Base-by-base conservation (phyloP, 2,797 vertebrate genomes). In the Lepus townsendii region DNA sequence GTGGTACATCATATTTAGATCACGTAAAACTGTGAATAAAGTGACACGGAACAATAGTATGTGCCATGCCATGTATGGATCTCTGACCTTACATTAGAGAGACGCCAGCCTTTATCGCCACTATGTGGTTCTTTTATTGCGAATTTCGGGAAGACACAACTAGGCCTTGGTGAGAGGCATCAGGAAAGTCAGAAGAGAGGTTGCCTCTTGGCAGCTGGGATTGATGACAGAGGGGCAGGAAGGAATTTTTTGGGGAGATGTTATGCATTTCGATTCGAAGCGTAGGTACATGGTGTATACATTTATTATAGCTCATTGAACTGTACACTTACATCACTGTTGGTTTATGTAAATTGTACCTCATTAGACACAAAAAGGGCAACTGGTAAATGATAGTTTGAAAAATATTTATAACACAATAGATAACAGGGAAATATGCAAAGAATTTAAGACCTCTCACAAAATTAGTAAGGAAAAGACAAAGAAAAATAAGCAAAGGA, bases 251-350 rank as follows among this genome's bases (percentile, higher is more conserved):
- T 47, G 63, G 73, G 47, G 47, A 80, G 92, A 69, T 42, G 24
- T 85, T 75, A 19, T 4, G 11, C 65, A 14, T 52, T 84, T 94
- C 72, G 63, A 60, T 27, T 75, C 16, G 32, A 54, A 77, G 3
- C 0, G 19, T 35, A 30, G 35, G 57, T 47, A 66, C 4, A 14
- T 38, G 38, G 32, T 90, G 2, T 80, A 3, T 32, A 42, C 73
- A 57, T 84, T 80, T 93, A 42, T 85, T n/a, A 42, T 30, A 89
- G 38, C 68, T 82, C 47, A 60, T 11, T 47, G 62, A 93, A 62
- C 20, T 80, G 13, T 73, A 47, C n/a, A 7, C 19, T 90, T 78
- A 24, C 42, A 47, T 82, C 24, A 62, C 16, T 66, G 14, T 94
- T 73, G 62, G 12, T 30, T 13, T n/a, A 69, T 79, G 22, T 30